phyloP scores from a whole-genome alignment of 2,797 vertebrate species.

The Siniperca obscura region DNA sequence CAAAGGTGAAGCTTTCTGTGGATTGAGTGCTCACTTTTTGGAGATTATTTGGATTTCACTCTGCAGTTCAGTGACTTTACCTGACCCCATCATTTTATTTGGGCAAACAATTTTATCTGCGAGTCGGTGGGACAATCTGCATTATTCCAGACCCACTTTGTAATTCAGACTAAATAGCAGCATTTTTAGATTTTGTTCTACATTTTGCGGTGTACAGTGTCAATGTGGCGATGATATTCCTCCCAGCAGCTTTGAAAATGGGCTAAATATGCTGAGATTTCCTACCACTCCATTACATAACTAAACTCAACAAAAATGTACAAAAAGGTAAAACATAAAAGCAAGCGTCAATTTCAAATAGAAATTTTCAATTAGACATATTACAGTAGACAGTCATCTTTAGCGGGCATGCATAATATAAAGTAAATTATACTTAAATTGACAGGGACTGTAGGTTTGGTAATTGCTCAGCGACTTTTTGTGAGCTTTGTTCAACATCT shows the following conservation, averaged over 20 bases:
- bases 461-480: slow-evolving; percentile 34
- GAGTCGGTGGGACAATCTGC: slow-evolving; percentile 1
- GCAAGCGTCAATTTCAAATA: slow-evolving; percentile 9
- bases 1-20: background rate
- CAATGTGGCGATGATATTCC: background rate
- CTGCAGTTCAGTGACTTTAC: background rate
- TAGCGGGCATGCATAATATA: slow-evolving; percentile 16
- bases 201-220: background rate
- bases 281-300: background rate
- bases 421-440: slow-evolving; percentile 19
- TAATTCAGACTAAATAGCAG: background rate
- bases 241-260: background rate
- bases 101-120: background rate
- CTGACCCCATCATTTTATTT: background rate
- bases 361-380: slow-evolving; percentile 11
- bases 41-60: slow-evolving; percentile 17
- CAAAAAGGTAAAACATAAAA: slow-evolving; percentile 16
- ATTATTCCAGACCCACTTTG: slow-evolving; percentile 9
- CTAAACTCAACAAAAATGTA: background rate
- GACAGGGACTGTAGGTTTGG: background rate
- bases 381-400: slow-evolving; percentile 17
- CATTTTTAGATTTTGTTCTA: background rate
- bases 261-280: background rate
- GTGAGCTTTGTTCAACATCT: slow-evolving; percentile 16
- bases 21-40: background rate